These are phyloP conservation scores for Caerostris darwini DNA, from an alignment of 1,140 invertebrate species.

Conservation along the genomic window DNA sequence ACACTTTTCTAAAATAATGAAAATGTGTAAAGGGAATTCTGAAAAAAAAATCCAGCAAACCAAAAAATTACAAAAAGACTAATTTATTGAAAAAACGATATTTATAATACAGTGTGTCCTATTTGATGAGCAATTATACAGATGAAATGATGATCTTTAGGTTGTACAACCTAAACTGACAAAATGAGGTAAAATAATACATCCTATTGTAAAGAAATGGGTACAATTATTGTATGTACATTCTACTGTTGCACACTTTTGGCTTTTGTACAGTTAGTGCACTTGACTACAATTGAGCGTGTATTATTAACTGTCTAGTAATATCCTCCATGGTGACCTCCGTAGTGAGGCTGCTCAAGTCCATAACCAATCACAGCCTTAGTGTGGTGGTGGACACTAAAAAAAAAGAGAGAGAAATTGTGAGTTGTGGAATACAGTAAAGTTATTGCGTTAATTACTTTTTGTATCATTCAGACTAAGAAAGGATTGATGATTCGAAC, in stretches of 20 bases:
- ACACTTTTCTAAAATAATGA: too few species aligned
- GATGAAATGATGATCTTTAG: conserved; percentile 34
- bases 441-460: too few species aligned
- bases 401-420: neutral
- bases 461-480: too few species aligned
- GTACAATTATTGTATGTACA: neutral
- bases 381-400: conserved; percentile 75
- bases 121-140: conserved; percentile 70
- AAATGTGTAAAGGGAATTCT: too few species aligned
- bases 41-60: neutral
- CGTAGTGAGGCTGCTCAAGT: conserved; percentile 67
- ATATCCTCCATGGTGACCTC: conserved; percentile 10
- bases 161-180: conserved; percentile 48
- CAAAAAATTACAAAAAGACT: neutral
- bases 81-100: conserved; percentile 26
- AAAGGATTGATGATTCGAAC: too few species aligned
- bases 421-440: too few species aligned
- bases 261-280: conserved; percentile 63
- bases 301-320: conserved; percentile 5
- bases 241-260: conserved; percentile 63
- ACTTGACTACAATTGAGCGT: conserved; percentile 48
- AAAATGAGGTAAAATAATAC: conserved; percentile 58
- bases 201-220: conserved; percentile 2
- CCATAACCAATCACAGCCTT: conserved; percentile 76
- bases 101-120: conserved; percentile 27